These are phyloP conservation scores for Trichechus manatus DNA, from an alignment of 2,113 vertebrate genomes.

Conservation along the genomic window DNA sequence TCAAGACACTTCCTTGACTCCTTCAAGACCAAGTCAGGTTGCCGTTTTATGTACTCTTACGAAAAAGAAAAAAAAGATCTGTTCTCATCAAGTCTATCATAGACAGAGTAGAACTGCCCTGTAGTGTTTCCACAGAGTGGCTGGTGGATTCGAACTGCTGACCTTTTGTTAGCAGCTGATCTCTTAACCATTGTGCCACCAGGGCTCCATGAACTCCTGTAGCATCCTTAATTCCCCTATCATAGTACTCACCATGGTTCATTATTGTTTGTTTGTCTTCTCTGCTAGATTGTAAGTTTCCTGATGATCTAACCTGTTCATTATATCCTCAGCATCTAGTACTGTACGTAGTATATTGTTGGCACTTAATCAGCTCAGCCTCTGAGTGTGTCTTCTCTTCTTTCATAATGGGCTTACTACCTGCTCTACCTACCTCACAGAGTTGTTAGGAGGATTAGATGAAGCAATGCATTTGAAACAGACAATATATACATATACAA, in stretches of 20 bases:
- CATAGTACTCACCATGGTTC: not conserved
- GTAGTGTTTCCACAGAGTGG: too few species aligned
- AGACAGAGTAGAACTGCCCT: too few species aligned
- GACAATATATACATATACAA: not conserved
- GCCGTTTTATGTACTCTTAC: not conserved
- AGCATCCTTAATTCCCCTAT: not conserved
- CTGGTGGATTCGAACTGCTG: too few species aligned
- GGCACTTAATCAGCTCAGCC: not conserved
- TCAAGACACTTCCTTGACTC: not conserved
- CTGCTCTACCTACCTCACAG: not conserved
- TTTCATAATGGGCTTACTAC: conserved; percentile 2
- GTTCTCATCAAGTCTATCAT: too few species aligned
- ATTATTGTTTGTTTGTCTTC: conserved; percentile 1
- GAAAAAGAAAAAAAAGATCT: not conserved
- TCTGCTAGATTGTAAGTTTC: not conserved
- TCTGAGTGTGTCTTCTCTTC: not conserved
- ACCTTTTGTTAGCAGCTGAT: too few species aligned
- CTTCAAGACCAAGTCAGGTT: not conserved
- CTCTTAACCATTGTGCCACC: too few species aligned
- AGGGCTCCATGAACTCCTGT: too few species aligned
- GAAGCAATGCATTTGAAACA: not conserved
- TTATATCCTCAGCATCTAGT: not conserved
- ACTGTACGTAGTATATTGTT: not conserved
- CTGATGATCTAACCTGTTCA: conserved; percentile 14
- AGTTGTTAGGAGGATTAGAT: conserved; percentile 20